Percentiles rank a stretch among this genome's conserved stretches.
Conservation (phyloP, 1,140 invertebrate species). For the Diorhabda sublineata region DNA sequence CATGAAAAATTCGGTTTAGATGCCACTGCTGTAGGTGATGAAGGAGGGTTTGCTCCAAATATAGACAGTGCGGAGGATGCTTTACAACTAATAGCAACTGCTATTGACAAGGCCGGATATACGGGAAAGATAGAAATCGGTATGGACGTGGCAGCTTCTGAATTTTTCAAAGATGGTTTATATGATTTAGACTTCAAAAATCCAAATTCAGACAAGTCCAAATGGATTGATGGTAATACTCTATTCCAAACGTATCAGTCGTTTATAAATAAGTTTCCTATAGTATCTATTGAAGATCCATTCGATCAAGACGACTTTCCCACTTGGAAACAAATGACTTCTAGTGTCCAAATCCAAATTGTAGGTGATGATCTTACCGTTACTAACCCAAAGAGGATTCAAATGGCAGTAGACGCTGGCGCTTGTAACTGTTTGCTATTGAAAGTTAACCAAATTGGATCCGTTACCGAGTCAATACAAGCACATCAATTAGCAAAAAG, state of each 20-base stretch:
- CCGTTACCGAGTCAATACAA: slow-evolving; percentile 94
- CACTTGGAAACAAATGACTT: slow-evolving; percentile 83
- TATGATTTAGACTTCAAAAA: slow-evolving; percentile 99
- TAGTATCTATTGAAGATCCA: slow-evolving; percentile 98
- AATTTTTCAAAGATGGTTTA: slow-evolving; percentile 82
- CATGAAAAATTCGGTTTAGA: slow-evolving; percentile 91
- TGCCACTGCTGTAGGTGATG: slow-evolving; percentile 97
- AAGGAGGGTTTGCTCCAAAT: slow-evolving; percentile 99
- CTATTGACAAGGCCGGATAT: slow-evolving; percentile 92
- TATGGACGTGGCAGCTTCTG: slow-evolving; percentile 98
- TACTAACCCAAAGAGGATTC: slow-evolving; percentile 88
- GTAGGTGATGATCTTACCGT: slow-evolving; percentile 97
- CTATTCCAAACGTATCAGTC: slow-evolving; percentile 84
- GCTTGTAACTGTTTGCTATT: slow-evolving; percentile 95
- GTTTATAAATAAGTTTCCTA: slow-evolving; percentile 92
- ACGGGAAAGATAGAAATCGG: slow-evolving; percentile 93
- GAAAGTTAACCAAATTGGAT: slow-evolving; percentile 98
- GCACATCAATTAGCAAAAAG: slow-evolving; percentile 91
- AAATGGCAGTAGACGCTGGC: slow-evolving; percentile 93
- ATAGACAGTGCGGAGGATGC: slow-evolving; percentile 95
- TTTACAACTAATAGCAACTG: slow-evolving; percentile 81
- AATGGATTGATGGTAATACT: slow-evolving; percentile 76
- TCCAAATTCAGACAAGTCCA: slow-evolving; percentile 76
- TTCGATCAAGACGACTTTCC: slow-evolving; percentile 98
- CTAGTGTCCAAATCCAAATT: slow-evolving; percentile 80